A percentile compares a stretch with the other conserved stretches of the same genome.
These are phyloP conservation scores for Polyommatus icarus DNA, from an alignment of 2,888 invertebrate species.

Conservation along the genomic window DNA sequence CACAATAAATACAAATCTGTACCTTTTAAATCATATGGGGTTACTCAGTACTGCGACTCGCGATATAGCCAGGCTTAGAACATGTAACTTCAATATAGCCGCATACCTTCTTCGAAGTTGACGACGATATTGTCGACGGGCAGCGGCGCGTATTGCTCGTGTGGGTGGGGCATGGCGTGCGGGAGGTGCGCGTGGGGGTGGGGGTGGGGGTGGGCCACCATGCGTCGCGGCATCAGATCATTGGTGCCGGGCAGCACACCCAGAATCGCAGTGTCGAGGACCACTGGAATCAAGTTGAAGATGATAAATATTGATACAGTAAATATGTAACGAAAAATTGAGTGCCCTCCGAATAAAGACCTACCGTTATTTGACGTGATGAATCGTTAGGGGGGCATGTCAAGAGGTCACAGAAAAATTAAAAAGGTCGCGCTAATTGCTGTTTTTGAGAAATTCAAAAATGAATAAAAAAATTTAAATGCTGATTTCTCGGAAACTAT, in stretches of 20 bases:
- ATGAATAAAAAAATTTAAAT: no score
- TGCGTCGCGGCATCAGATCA: constrained; percentile 61
- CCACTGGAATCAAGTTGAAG: constrained; percentile 48
- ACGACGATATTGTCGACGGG: constrained; percentile 87
- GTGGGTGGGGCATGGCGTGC: constrained; percentile 46
- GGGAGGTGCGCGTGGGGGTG: constrained; percentile 49
- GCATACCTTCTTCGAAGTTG: constrained; percentile 91
- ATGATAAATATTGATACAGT: no score
- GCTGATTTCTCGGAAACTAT: no score
- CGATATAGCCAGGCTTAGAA: constrained; percentile 54
- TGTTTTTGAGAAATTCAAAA: no score
- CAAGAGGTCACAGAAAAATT: no score
- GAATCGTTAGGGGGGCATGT: no score
- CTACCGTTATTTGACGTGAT: no score
- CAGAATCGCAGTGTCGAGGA: constrained; percentile 69
- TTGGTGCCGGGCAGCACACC: constrained; percentile 64
- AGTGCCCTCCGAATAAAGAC: no score
- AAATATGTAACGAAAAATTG: no score
- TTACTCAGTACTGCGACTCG: constrained; percentile 23
- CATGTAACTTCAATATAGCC: constrained; percentile 83
- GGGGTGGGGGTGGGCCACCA: constrained; percentile 54
- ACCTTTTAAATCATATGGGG: not conserved
- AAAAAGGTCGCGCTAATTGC: no score
- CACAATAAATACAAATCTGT: no score
- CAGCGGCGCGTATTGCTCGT: constrained; percentile 59